These are phyloP conservation scores for Solea solea DNA, from an alignment of 2,113 vertebrate genomes.

Conservation along the genomic window DNA sequence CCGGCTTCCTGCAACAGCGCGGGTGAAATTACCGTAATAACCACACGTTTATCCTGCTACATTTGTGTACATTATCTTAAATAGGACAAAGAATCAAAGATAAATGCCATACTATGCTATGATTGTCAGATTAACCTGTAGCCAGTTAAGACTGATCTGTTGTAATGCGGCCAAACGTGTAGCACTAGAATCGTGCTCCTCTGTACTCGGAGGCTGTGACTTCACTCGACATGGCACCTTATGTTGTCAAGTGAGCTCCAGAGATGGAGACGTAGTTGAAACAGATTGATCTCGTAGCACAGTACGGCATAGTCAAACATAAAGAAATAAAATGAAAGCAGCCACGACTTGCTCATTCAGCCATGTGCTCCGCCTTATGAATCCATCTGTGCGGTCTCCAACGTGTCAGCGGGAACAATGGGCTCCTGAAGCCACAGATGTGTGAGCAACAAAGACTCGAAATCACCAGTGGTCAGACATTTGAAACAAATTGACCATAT, in stretches of 20 bases:
- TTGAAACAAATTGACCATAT: not conserved
- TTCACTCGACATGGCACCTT: not conserved
- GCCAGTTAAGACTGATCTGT: too few relatives aligned
- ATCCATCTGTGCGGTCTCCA: not conserved
- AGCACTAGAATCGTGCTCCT: not conserved
- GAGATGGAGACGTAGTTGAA: not conserved
- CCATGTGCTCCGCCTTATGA: conserved; percentile 1
- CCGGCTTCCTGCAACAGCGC: too few relatives aligned
- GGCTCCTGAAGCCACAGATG: not conserved
- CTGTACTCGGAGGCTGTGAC: not conserved
- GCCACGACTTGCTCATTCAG: conserved; percentile 11
- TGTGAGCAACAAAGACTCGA: not conserved
- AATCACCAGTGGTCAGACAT: not conserved
- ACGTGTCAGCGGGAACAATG: not conserved
- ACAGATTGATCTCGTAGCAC: conserved; percentile 10
- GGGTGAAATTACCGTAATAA: too few relatives aligned
- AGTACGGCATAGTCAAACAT: not conserved
- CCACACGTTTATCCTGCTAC: too few relatives aligned
- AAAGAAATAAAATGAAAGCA: conserved; percentile 16
- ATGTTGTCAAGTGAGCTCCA: not conserved
- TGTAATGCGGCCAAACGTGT: too few relatives aligned
- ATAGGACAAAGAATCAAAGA: too few relatives aligned
- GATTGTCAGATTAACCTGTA: too few relatives aligned
- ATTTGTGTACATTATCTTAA: too few relatives aligned
- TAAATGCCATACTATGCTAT: too few relatives aligned